Evolutionary conservation across 2,113 vertebrate species (phyloP).

Genomic region (Grantiella picta): DNA sequence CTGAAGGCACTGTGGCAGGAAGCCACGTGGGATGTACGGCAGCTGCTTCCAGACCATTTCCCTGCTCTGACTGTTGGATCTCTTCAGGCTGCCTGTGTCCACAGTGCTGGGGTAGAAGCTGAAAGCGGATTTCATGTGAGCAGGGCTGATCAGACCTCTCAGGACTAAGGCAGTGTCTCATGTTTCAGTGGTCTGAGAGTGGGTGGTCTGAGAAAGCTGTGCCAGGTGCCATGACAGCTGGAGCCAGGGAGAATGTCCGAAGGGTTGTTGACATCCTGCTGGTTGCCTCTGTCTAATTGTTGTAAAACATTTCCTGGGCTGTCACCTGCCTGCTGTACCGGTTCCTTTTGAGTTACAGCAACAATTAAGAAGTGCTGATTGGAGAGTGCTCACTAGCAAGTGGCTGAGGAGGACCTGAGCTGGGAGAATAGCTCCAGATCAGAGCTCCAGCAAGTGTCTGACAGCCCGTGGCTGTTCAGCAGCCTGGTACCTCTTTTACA

Average conservation of each 20-base stretch:
- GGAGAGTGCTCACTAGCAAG: not conserved
- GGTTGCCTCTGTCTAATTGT: not conserved
- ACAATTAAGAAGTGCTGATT: not conserved
- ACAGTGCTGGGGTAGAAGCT: not conserved
- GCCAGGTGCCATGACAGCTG: not conserved
- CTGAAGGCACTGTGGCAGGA: not conserved
- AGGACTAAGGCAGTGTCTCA: not conserved
- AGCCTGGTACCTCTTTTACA: not conserved
- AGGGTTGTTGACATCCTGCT: not conserved
- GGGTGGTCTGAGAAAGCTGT: not conserved
- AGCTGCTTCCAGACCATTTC: not conserved
- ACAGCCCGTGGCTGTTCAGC: not conserved
- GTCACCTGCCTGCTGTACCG: not conserved
- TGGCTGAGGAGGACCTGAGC: not conserved
- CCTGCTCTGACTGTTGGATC: too few relatives aligned
- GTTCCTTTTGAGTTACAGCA: not conserved
- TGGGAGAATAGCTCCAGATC: not conserved
- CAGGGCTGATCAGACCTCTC: not conserved
- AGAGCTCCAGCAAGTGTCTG: not conserved
- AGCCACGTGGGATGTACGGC: accelerated
- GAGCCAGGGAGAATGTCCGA: not conserved
- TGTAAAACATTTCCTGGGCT: not conserved
- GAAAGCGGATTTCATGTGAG: not conserved
- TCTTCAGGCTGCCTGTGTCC: not conserved
- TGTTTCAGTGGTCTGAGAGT: not conserved